These are phyloP conservation scores for Hyles lineata DNA, from an alignment of 2,888 invertebrate species.

Conservation along the genomic window DNA sequence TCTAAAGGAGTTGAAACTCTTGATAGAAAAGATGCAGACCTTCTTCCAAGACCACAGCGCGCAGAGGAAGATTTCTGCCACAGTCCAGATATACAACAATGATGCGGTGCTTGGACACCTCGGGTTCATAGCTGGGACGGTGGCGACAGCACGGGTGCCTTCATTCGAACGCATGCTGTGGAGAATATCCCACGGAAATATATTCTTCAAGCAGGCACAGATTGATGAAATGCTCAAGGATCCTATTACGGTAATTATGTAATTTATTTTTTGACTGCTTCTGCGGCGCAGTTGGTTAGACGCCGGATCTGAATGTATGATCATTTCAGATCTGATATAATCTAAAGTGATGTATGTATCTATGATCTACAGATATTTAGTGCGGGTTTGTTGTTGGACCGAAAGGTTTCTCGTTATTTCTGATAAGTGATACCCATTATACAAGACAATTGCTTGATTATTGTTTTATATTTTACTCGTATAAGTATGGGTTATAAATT, in stretches of 20 bases:
- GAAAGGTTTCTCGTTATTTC: not conserved
- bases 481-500: too few species aligned
- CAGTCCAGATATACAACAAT: slow-evolving; percentile 75
- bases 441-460: too few species aligned
- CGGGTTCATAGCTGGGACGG: slow-evolving; percentile 79
- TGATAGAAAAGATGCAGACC: slow-evolving; percentile 77
- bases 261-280: not conserved
- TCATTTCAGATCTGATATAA: too few species aligned
- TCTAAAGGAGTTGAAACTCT: slow-evolving; percentile 70
- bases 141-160: slow-evolving; percentile 71
- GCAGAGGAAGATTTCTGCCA: slow-evolving; percentile 76
- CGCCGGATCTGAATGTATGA: not conserved
- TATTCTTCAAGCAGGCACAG: slow-evolving; percentile 80
- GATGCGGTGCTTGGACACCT: slow-evolving; percentile 75
- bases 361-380: not conserved
- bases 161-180: slow-evolving; percentile 80
- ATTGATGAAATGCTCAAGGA: slow-evolving; percentile 76
- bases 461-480: too few species aligned
- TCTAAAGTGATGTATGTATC: too few species aligned
- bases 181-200: slow-evolving; percentile 81
- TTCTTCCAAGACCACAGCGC: slow-evolving; percentile 87
- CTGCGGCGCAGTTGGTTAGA: too few species aligned
- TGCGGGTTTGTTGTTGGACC: not conserved
- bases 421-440: too few species aligned
- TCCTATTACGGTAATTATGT: slow-evolving; percentile 70